phyloP scores from a whole-genome alignment of 30 jellyfish, hydroid and myxozoan genomes.

The Turritopsis dohrnii region DNA sequence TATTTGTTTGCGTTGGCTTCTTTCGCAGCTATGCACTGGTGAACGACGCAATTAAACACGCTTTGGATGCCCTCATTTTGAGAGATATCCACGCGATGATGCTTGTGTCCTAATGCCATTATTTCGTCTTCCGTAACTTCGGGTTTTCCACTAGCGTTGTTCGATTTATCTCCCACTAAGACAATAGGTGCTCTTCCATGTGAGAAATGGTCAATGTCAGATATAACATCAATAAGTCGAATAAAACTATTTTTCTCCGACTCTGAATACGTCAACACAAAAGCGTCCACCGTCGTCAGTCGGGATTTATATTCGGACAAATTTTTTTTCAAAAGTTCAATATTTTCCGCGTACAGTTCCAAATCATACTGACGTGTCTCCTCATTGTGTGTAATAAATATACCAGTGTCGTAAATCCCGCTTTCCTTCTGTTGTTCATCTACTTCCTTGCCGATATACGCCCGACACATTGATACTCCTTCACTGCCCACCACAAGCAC shows the following conservation, averaged over 20 bases:
- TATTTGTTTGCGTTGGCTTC: neutral
- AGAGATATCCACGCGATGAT: neutral
- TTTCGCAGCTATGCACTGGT: neutral
- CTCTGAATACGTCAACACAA: neutral
- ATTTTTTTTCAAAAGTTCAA: neutral
- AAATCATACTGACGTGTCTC: slow-evolving; percentile 6
- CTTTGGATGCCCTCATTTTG: neutral
- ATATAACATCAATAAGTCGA: neutral
- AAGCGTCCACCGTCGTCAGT: neutral
- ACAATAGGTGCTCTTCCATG: slow-evolving; percentile 1
- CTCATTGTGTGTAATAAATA: neutral
- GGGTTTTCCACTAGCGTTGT: neutral
- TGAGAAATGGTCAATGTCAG: slow-evolving; percentile 4
- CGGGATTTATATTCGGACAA: neutral
- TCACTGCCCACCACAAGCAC: neutral
- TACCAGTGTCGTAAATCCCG: neutral
- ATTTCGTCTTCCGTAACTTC: neutral
- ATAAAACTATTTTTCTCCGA: neutral
- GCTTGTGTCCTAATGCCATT: neutral
- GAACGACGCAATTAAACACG: neutral
- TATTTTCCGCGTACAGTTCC: neutral
- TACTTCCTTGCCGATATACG: neutral
- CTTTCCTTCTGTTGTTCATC: neutral
- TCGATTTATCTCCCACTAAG: neutral
- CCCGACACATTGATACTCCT: neutral